A percentile compares a stretch with the other conserved stretches of the same genome.
Conservation (phyloP, 2,113 vertebrate genomes). For the Dolichotis patagonum region DNA sequence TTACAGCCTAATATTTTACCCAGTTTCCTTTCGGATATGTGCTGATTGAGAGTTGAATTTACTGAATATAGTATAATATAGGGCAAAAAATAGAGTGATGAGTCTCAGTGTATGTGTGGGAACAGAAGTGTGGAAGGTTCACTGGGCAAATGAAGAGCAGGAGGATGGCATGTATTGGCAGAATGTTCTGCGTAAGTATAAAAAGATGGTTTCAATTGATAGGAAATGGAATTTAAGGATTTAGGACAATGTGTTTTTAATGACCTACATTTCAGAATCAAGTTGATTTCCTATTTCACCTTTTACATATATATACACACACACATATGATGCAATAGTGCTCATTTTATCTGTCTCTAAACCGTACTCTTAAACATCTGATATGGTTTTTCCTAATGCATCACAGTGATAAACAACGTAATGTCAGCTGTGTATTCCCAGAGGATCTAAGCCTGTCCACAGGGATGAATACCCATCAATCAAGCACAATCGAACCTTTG, state of each 20-base stretch:
- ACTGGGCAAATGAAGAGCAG: background rate
- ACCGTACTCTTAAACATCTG: background rate
- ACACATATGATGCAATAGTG: background rate
- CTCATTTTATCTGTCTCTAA: background rate
- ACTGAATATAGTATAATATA: background rate
- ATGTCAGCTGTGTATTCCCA: background rate
- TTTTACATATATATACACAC: background rate
- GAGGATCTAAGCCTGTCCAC: background rate
- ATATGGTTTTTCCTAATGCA: background rate
- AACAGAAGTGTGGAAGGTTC: rapidly evolving
- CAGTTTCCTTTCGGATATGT: background rate
- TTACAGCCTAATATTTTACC: background rate
- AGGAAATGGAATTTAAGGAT: background rate
- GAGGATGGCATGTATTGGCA: too few species aligned
- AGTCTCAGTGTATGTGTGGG: rapidly evolving
- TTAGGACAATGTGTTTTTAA: background rate
- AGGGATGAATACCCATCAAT: background rate
- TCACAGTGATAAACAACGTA: background rate
- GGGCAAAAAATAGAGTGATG: background rate
- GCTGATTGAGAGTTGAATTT: background rate
- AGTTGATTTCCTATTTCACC: background rate
- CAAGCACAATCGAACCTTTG: background rate
- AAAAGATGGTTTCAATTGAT: background rate
- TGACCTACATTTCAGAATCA: background rate
- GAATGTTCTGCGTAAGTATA: background rate